These are phyloP conservation scores for Pachypeltis micranthus DNA, from an alignment of 1,140 invertebrate genomes.

Conservation along the genomic window DNA sequence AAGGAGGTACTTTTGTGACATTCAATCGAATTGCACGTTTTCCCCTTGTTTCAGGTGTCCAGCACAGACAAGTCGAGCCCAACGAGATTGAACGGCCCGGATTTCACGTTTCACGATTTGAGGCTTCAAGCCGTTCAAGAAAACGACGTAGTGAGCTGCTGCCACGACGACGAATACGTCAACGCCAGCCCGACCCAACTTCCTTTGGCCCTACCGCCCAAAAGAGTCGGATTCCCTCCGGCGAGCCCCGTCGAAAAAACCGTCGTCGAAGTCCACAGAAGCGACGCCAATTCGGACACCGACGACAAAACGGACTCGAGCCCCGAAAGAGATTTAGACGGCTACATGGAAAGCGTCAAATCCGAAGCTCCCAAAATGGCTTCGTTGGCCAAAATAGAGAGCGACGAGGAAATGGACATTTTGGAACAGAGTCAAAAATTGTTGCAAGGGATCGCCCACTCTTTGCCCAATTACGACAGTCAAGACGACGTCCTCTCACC, in stretches of 20 bases:
- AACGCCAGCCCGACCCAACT: background rate
- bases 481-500: conserved; percentile 14
- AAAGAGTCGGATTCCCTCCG: conserved; percentile 6
- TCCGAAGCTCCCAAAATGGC: background rate
- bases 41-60: background rate
- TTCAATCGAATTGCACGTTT: no score
- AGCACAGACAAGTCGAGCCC: background rate
- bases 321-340: background rate
- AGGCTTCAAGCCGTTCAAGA: conserved; percentile 3
- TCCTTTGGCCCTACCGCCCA: background rate
- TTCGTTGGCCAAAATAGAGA: background rate
- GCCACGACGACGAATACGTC: background rate
- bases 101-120: background rate
- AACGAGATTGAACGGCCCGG: background rate
- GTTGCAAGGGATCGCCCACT: conserved; percentile 9
- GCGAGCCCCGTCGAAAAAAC: background rate
- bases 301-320: background rate
- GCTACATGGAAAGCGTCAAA: background rate
- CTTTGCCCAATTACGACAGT: conserved; percentile 7
- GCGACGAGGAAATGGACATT: conserved; percentile 9
- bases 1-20: no score
- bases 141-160: background rate
- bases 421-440: conserved; percentile 18
- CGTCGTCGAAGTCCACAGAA: conserved; percentile 16
- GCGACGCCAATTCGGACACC: conserved; percentile 6